Conservation (phyloP, 2,888 invertebrate species). For the Stenurella melanura region DNA sequence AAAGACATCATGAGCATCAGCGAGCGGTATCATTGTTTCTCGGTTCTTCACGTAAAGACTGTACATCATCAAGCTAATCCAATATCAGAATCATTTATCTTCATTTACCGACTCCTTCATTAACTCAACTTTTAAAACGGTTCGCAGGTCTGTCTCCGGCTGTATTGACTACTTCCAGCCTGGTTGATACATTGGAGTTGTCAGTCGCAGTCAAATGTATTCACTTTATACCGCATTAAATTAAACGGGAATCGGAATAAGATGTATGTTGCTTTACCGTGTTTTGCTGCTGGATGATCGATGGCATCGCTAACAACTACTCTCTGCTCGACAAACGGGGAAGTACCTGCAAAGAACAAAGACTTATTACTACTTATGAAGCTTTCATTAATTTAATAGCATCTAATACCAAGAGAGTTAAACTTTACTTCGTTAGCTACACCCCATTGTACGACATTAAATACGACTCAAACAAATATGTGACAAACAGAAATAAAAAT, state of each 20-base stretch:
- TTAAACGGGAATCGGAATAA: slow-evolving; percentile 69
- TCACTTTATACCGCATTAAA: slow-evolving; percentile 70
- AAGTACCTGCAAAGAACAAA: slow-evolving; percentile 57
- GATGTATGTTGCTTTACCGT: slow-evolving; percentile 67
- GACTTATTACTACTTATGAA: slow-evolving; percentile 36
- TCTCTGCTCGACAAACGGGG: slow-evolving; percentile 45
- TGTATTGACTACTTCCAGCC: slow-evolving; percentile 59
- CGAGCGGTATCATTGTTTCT: slow-evolving; percentile 63
- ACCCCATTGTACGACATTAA: too few relatives aligned
- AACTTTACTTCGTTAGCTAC: background rate
- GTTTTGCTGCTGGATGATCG: slow-evolving; percentile 64
- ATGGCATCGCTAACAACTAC: slow-evolving; percentile 57
- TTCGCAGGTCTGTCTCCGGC: slow-evolving; percentile 68
- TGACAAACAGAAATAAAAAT: too few relatives aligned
- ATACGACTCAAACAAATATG: too few relatives aligned
- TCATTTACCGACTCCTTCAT: slow-evolving; percentile 74
- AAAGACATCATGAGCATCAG: slow-evolving; percentile 47
- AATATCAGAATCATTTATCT: slow-evolving; percentile 74
- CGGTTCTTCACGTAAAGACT: slow-evolving; percentile 66
- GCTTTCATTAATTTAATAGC: slow-evolving; percentile 36
- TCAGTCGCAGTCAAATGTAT: slow-evolving; percentile 71
- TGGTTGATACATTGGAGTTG: slow-evolving; percentile 69
- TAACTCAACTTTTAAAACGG: slow-evolving; percentile 73
- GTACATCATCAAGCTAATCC: slow-evolving; percentile 73
- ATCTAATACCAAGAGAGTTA: background rate